Conservation (phyloP, 2,888 invertebrate genomes). For the Glyphotaelius pellucidus region DNA sequence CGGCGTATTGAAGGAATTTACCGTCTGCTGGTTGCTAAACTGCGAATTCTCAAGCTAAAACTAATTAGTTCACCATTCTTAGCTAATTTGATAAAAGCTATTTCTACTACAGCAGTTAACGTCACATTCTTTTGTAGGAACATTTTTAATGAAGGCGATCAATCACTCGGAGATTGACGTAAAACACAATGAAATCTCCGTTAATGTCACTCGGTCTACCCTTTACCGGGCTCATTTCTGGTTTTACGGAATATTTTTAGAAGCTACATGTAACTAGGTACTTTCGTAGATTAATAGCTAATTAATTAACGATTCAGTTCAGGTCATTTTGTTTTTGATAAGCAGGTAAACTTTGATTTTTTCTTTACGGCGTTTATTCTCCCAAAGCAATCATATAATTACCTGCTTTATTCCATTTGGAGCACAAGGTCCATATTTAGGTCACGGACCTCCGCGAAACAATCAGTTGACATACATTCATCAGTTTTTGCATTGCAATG, state of each 20-base stretch:
- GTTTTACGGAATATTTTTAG: not conserved
- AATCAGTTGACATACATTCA: constrained; percentile 33
- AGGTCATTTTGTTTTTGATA: not conserved
- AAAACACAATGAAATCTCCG: not conserved
- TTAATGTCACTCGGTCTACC: too few relatives aligned
- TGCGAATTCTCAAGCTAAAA: not conserved
- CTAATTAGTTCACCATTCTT: not conserved
- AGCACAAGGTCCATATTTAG: constrained; percentile 27
- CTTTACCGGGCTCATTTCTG: too few relatives aligned
- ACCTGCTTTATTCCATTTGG: constrained; percentile 15
- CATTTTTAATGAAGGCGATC: not conserved
- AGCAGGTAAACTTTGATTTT: not conserved
- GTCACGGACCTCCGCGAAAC: constrained; percentile 44
- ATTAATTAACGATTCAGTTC: not conserved
- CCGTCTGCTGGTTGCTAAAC: not conserved
- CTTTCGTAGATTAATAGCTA: not conserved
- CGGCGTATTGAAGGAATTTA: constrained; percentile 37
- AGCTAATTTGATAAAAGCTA: not conserved
- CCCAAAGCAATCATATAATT: not conserved
- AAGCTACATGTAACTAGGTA: not conserved
- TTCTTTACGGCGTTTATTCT: not conserved
- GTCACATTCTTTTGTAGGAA: not conserved
- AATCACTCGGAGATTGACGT: not conserved
- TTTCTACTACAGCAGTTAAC: not conserved
- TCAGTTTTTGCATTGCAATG: constrained; percentile 34